Percentiles rank a stretch among this genome's conserved stretches.
phyloP scores from a whole-genome alignment of 35 echinoderm and acorn worm species.

The Diadema setosum region DNA sequence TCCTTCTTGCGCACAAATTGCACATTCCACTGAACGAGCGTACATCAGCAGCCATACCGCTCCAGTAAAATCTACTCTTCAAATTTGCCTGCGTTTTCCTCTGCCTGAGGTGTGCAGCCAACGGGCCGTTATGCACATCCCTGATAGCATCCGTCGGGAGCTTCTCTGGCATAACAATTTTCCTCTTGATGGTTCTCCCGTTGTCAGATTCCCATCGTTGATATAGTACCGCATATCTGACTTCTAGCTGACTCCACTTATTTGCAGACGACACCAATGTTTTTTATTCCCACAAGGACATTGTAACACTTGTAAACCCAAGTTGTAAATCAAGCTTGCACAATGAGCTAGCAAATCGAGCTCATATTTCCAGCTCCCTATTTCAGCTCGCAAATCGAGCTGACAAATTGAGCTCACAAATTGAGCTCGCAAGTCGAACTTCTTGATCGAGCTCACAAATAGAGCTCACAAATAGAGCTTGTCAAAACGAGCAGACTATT shows the following conservation, averaged over 20 bases:
- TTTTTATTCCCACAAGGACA: no score
- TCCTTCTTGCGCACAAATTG: neutral
- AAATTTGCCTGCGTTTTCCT: neutral
- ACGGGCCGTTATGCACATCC: neutral
- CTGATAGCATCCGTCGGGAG: neutral
- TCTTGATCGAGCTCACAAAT: no score
- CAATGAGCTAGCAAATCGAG: no score
- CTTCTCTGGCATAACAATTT: neutral
- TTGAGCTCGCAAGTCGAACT: no score
- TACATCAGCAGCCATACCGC: slow-evolving; percentile 12
- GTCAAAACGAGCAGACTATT: no score
- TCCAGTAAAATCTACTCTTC: neutral
- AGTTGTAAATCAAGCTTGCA: no score
- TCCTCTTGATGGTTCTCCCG: neutral
- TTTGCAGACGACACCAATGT: neutral
- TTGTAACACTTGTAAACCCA: no score
- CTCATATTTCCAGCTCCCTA: no score
- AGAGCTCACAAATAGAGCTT: no score
- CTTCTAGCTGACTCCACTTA: neutral
- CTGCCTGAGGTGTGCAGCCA: neutral
- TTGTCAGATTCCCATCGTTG: slow-evolving; percentile 14
- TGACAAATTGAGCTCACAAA: no score
- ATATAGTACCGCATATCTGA: no score
- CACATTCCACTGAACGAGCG: neutral
- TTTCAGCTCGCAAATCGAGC: no score